Evolutionary conservation across 1,140 invertebrate genomes (phyloP).

Genomic region (Hycleus cichorii): DNA sequence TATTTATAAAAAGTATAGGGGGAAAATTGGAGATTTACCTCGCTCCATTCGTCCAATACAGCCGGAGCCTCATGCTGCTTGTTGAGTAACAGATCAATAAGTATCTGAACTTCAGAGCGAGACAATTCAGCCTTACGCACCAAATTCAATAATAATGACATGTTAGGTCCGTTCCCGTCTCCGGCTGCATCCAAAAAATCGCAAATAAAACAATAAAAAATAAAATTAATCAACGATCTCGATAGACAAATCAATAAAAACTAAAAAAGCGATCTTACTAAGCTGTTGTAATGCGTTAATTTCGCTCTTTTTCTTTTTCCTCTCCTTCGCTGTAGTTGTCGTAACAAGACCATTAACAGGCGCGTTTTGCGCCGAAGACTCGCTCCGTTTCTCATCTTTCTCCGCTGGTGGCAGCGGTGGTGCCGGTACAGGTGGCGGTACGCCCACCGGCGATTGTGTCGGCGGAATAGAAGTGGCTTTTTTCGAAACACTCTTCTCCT

Average conservation of each 20-base stretch:
- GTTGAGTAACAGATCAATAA: constrained; percentile 81
- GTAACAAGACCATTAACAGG: constrained; percentile 15
- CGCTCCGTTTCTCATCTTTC: neutral
- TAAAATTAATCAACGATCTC: neutral
- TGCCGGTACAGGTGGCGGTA: constrained; percentile 23
- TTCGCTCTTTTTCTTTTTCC: constrained; percentile 49
- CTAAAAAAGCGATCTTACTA: constrained; percentile 34
- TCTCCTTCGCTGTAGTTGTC: constrained; percentile 38
- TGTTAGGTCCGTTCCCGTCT: constrained; percentile 56
- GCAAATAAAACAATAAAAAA: constrained; percentile 18
- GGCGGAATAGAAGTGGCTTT: constrained; percentile 19
- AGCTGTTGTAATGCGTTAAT: constrained; percentile 46
- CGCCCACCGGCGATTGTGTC: constrained; percentile 30
- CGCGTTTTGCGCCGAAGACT: constrained; percentile 16
- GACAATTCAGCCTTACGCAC: constrained; percentile 72
- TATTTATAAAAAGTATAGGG: neutral
- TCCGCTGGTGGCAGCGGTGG: neutral
- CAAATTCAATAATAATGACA: constrained; percentile 62
- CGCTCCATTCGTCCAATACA: constrained; percentile 76
- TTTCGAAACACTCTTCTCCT: constrained; percentile 8
- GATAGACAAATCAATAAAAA: neutral
- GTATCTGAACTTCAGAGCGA: constrained; percentile 75
- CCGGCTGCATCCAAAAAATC: constrained; percentile 42
- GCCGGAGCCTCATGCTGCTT: constrained; percentile 71
- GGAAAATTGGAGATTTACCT: constrained; percentile 45